Conservation (phyloP, 1,140 invertebrate genomes). For the Orchesella cincta region DNA sequence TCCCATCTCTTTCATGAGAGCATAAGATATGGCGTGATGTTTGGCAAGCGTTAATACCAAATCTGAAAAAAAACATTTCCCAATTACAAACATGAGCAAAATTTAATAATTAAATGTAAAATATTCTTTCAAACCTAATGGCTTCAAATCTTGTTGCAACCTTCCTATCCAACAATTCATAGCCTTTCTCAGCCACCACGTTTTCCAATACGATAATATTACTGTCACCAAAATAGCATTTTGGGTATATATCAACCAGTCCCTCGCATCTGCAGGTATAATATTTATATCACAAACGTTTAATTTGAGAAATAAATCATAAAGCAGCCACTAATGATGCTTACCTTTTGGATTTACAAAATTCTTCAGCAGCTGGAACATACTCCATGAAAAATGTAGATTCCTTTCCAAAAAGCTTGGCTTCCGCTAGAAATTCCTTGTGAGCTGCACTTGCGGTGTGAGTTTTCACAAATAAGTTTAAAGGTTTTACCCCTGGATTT, state of each 20-base stretch:
- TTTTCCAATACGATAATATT: not conserved
- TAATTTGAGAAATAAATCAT: not conserved
- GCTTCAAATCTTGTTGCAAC: too few relatives aligned
- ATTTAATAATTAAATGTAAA: too few relatives aligned
- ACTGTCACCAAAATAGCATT: constrained; percentile 1
- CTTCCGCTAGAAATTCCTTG: not conserved
- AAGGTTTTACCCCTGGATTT: not conserved
- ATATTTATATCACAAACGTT: too few relatives aligned
- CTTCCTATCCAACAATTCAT: not conserved
- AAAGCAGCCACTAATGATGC: not conserved
- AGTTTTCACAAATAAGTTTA: not conserved
- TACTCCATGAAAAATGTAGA: not conserved
- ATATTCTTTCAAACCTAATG: too few relatives aligned
- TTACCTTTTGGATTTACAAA: not conserved
- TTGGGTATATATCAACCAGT: not conserved
- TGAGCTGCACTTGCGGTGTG: not conserved
- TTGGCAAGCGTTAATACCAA: not conserved
- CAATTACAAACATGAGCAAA: too few relatives aligned
- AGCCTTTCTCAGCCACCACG: not conserved
- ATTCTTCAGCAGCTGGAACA: not conserved
- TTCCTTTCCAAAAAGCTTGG: constrained; percentile 12
- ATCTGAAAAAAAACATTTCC: not conserved
- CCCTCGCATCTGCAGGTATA: not conserved
- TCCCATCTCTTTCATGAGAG: not conserved
- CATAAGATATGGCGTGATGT: not conserved